Percentiles rank a stretch among this genome's conserved stretches.
phyloP scores from a whole-genome alignment of 2,888 invertebrate genomes.

The Drepana falcataria region DNA sequence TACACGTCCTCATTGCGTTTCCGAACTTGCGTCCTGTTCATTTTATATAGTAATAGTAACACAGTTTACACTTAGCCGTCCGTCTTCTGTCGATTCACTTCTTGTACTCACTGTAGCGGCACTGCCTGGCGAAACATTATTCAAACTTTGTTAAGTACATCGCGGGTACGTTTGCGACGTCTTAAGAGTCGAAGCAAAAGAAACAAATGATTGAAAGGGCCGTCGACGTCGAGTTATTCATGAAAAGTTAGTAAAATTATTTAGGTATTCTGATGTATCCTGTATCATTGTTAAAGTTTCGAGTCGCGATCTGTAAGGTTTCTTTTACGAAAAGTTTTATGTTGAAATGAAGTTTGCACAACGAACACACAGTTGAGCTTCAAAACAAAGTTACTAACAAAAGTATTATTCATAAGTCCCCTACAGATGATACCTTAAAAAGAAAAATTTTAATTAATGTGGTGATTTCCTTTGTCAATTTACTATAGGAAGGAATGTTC shows the following conservation, averaged over 20 bases:
- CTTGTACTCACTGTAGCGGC: too few relatives aligned
- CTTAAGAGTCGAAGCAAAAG: background rate
- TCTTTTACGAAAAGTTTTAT: slow-evolving; percentile 20
- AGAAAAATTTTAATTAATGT: too few relatives aligned
- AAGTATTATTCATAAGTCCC: too few relatives aligned
- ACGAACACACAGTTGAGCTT: slow-evolving; percentile 1
- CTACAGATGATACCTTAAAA: too few relatives aligned
- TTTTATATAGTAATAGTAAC: slow-evolving; percentile 17
- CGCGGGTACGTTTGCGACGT: too few relatives aligned
- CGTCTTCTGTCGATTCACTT: background rate
- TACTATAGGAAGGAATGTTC: too few relatives aligned
- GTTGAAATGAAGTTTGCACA: slow-evolving; percentile 17
- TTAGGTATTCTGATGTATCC: too few relatives aligned
- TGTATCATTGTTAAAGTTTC: slow-evolving; percentile 15
- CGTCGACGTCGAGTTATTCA: background rate
- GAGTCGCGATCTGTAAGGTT: slow-evolving; percentile 14
- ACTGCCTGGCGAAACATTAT: too few relatives aligned
- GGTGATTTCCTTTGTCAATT: too few relatives aligned
- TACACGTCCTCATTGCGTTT: slow-evolving; percentile 39
- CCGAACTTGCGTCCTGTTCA: slow-evolving; percentile 42
- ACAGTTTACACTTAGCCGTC: slow-evolving; percentile 7
- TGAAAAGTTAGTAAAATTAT: too few relatives aligned
- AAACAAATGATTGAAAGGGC: background rate
- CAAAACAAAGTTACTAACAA: background rate
- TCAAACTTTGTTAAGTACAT: too few relatives aligned